Percentiles rank a stretch among this genome's conserved stretches.
Evolutionary conservation across 2,888 invertebrate genomes (phyloP).

Genomic region (Blastobasis adustella): DNA sequence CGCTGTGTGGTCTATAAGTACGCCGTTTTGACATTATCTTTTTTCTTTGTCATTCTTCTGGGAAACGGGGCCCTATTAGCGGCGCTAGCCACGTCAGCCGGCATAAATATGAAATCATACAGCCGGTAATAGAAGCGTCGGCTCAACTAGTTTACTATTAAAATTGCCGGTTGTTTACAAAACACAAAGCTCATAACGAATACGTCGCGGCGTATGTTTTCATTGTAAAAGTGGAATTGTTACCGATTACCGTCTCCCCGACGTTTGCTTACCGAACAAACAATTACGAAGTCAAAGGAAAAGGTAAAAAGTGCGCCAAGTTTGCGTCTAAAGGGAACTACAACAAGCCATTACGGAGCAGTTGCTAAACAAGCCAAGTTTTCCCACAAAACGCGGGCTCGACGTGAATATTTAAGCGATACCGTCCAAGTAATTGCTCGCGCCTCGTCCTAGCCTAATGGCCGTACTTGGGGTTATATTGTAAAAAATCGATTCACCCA

Average conservation of each 20-base stretch:
- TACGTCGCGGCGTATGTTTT: constrained; percentile 23
- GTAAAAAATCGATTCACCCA: constrained; percentile 70
- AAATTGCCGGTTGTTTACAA: constrained; percentile 24
- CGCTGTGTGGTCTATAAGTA: constrained; percentile 49
- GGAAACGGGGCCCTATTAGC: constrained; percentile 22
- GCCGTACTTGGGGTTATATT: constrained; percentile 34
- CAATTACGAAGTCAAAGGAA: constrained; percentile 57
- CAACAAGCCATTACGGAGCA: constrained; percentile 49
- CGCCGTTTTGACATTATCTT: constrained; percentile 23
- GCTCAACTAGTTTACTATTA: constrained; percentile 1
- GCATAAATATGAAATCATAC: constrained; percentile 29
- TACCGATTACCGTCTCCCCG: constrained; percentile 47
- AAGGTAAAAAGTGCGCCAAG: constrained; percentile 31
- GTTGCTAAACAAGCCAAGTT: constrained; percentile 61
- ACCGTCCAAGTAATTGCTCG: constrained; percentile 63
- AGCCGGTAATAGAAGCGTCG: constrained; percentile 10
- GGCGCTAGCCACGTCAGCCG: constrained; percentile 24
- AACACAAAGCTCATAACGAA: constrained; percentile 25
- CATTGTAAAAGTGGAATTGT: constrained; percentile 42
- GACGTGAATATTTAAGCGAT: constrained; percentile 60
- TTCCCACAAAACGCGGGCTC: constrained; percentile 63
- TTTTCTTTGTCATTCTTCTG: constrained; percentile 21
- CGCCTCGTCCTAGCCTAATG: constrained; percentile 52
- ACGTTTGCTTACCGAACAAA: constrained; percentile 54
- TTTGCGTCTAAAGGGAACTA: constrained; percentile 24